Evolutionary conservation across 2,113 vertebrate species (phyloP), one percentile per base, ranked within the genome.

Genomic region (Chionodraco myersi): DNA sequence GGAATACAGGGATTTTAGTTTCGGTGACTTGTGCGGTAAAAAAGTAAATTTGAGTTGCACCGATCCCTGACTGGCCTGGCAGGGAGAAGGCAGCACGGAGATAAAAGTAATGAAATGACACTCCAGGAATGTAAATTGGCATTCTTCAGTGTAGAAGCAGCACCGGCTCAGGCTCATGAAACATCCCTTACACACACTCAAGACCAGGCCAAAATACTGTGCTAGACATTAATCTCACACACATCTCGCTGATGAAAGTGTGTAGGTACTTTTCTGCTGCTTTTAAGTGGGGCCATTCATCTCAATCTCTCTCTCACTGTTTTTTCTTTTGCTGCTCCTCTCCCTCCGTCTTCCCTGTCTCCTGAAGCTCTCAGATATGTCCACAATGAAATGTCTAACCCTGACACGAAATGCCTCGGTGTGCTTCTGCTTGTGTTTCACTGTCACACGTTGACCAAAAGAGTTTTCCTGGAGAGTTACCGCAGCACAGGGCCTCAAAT

Each of bases 41-140:
- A 66, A 72, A 60, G 68, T 58, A 64, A 78, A 73, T 76, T 60
- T 72, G 78, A 77, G 57, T 53, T 72, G 58, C 52, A 57, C 66
- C 66, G 67, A 86, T 73, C 73, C 67, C 67, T 66, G 74, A 57
- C 64, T 52, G 45, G 26, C 59, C 75, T 74, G 75, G 48, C 52
- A 64, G 36, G 51, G 77, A 83, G 65, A 86, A 34, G 86, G 84
- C 86, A 97, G 69, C 95, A 94, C 89, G 92, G 94, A 97, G 96
- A 97, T 97, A 97, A 97, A 97, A 96, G 96, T 96, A 96, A 97
- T 97, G 96, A 97, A 97, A 96, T 97, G 96, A 96, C 96, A 97
- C 94, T 95, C 90, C 92, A 95, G 96, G 96, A 98, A 98, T 97
- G 96, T 96, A 96, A 97, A 97, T 96, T 96, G 96, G 93, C 95